Base-by-base conservation (phyloP, 2,888 invertebrate species). In the Epicampocera succincta region DNA sequence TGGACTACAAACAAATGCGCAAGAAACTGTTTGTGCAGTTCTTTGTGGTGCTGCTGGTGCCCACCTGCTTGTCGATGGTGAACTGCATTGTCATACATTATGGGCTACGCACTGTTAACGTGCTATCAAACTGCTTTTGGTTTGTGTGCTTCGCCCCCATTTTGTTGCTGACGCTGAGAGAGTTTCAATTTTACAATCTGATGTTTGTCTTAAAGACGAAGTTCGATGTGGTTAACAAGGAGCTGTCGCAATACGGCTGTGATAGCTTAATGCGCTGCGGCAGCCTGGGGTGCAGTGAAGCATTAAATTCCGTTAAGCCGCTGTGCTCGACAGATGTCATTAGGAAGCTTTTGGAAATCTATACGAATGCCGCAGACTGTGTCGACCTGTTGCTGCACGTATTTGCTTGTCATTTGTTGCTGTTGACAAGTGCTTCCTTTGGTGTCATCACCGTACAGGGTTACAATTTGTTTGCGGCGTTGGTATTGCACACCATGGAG, bases 101-200 rank as follows among this genome's bases (percentile, higher is more conserved):
- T 1, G 68, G 60, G 0, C 50, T 48, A 3, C 21, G 38, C 0
- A 17, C 15, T 4, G 81, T 85, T 38, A 56, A 25, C 11, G 5
- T 78, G 9, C 21, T 80, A 0, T 84, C 86, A 8, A 69, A 80
- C 3, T 87, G 88, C 69, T 88, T 84, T 29, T 87, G 87, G 86
- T 88, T 87, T 78, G 86, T 88, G 19, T 88, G 87, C 29, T 88
- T 87, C 74, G 74, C 82, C n/a, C 87, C 88, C 6, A 85, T 88
- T 25, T 79, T 87, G 5, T 29, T 87, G 48, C 25, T 87, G 38
- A 86, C 87, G 0, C 75, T 88, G 0, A 87, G 87, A 38, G 86
- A 88, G 69, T 87, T 88, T 48, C 86, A 87, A 68, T 88, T 87
- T 71, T 87, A 85, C 40, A 87, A 87, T 78, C 71, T 87, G 17